These are phyloP conservation scores for Callinectes sapidus DNA, from an alignment of 2,888 invertebrate species.

Conservation along the genomic window DNA sequence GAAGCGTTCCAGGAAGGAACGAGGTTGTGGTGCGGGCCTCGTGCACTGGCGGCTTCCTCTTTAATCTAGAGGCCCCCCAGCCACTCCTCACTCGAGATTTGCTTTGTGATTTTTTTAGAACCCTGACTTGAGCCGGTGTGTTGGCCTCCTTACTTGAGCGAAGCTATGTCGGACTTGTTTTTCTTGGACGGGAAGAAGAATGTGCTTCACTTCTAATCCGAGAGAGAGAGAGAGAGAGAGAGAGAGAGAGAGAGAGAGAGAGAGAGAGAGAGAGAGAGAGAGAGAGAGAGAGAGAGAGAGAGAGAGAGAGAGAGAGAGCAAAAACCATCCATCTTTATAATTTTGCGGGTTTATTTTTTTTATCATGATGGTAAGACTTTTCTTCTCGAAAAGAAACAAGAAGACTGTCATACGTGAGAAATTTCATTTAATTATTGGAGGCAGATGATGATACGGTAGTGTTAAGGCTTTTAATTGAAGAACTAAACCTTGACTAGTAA, in stretches of 20 bases:
- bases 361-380: too few relatives aligned
- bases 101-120: conserved; percentile 54
- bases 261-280: background rate
- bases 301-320: background rate
- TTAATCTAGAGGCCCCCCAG: conserved; percentile 45
- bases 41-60: conserved; percentile 43
- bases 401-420: too few relatives aligned
- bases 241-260: background rate
- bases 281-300: background rate
- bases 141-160: conserved; percentile 10
- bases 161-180: background rate
- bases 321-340: too few relatives aligned
- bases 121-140: conserved; percentile 13
- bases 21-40: conserved; percentile 10
- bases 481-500: too few relatives aligned
- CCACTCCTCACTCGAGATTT: conserved; percentile 50
- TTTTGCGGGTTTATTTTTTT: too few relatives aligned
- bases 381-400: too few relatives aligned
- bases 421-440: too few relatives aligned
- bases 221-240: background rate
- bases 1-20: background rate
- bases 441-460: too few relatives aligned
- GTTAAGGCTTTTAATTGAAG: too few relatives aligned
- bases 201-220: background rate
- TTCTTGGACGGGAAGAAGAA: background rate